Evolutionary conservation across 2,888 invertebrate genomes (phyloP).

Genomic region (Philereme vetulata): DNA sequence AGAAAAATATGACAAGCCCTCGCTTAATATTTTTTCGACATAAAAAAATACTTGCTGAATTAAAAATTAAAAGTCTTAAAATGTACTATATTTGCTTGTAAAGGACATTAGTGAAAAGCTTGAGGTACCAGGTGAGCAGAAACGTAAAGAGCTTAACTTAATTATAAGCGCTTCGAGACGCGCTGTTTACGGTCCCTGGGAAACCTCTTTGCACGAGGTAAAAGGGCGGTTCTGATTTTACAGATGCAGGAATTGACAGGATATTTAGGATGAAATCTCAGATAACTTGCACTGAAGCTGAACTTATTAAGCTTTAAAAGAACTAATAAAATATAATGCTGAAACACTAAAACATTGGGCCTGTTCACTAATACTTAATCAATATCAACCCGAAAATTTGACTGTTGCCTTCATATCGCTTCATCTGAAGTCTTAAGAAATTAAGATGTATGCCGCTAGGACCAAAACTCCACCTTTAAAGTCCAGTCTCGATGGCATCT

Average conservation of each 20-base stretch:
- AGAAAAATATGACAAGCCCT: not conserved
- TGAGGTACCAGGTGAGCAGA: conserved; percentile 48
- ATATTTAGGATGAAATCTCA: no score
- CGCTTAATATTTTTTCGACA: not conserved
- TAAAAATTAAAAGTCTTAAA: conserved; percentile 28
- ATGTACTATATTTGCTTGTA: conserved; percentile 27
- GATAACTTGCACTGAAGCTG: no score
- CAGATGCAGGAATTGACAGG: conserved; percentile 8
- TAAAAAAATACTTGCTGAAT: not conserved
- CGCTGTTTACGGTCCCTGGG: conserved; percentile 52
- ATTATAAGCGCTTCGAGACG: conserved; percentile 56
- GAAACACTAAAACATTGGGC: no score
- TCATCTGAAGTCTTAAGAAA: no score
- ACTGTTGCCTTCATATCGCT: no score
- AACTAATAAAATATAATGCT: no score
- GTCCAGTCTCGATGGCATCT: conserved; percentile 39
- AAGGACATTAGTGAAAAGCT: conserved; percentile 32
- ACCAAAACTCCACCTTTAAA: conserved; percentile 36
- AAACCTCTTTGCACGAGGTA: conserved; percentile 47
- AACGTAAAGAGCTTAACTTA: conserved; percentile 61
- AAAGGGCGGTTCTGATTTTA: conserved; percentile 30
- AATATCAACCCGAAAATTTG: no score
- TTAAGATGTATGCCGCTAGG: not conserved
- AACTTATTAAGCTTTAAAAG: no score
- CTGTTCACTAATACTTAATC: no score